Conservation (phyloP, 2,888 invertebrate species). For the Ophion slaviceki region DNA sequence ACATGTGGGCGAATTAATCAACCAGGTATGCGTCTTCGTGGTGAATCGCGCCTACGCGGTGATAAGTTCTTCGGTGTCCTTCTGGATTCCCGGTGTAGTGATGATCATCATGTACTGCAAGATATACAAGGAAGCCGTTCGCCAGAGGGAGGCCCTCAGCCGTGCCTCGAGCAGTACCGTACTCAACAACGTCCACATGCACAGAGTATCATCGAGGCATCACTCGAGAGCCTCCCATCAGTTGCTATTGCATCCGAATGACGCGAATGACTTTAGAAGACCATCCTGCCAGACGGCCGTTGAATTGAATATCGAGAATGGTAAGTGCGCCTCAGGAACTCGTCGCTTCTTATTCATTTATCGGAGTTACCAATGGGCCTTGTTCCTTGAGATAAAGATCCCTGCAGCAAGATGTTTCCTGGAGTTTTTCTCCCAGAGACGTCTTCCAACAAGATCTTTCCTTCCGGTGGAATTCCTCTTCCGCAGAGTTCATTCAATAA, state of each 20-base stretch:
- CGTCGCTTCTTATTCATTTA: not conserved
- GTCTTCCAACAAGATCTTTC: not conserved
- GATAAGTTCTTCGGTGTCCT: constrained; percentile 94
- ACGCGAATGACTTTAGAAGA: constrained; percentile 76
- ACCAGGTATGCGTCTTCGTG: constrained; percentile 89
- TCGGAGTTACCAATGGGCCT: not conserved
- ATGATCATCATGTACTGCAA: constrained; percentile 96
- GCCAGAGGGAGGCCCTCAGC: constrained; percentile 92
- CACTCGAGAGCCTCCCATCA: constrained; percentile 83
- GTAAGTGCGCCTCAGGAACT: constrained; percentile 83
- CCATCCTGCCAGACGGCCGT: constrained; percentile 86
- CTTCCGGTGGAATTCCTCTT: not conserved
- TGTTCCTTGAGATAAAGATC: too few species aligned
- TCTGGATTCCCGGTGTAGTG: constrained; percentile 96
- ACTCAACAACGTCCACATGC: constrained; percentile 92
- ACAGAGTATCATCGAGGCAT: constrained; percentile 89
- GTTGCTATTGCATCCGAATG: constrained; percentile 78
- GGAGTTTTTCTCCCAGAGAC: not conserved
- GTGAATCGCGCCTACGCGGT: constrained; percentile 94
- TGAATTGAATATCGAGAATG: constrained; percentile 88
- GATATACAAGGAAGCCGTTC: constrained; percentile 91
- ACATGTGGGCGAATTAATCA: constrained; percentile 54
- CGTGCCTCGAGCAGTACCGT: constrained; percentile 93
- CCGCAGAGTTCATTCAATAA: not conserved
- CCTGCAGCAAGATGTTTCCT: too few species aligned